phyloP scores from a whole-genome alignment of 2,113 vertebrate genomes.

The Seriola rivoliana region DNA sequence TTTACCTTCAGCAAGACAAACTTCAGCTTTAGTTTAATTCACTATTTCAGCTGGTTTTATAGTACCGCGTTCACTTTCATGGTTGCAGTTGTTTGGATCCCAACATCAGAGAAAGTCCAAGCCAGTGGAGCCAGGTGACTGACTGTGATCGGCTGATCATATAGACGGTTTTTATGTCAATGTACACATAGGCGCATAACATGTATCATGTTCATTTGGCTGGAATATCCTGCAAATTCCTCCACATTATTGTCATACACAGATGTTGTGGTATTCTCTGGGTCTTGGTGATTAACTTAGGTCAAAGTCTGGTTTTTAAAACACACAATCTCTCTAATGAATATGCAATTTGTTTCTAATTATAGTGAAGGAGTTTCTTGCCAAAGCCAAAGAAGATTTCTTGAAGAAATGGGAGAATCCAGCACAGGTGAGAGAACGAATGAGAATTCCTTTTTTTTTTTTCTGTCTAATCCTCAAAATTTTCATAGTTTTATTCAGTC shows the following conservation, averaged over 20 bases:
- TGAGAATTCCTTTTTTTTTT: background rate
- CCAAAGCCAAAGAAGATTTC: slow-evolving; percentile 97
- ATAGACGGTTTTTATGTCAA: background rate
- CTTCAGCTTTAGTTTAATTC: background rate
- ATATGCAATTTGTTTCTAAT: slow-evolving; percentile 42
- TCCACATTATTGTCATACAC: background rate
- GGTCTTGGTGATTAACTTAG: background rate
- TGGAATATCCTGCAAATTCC: too few species aligned
- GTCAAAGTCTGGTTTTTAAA: background rate
- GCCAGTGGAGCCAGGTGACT: too few species aligned
- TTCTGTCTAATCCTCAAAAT: background rate
- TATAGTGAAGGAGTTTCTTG: slow-evolving; percentile 95
- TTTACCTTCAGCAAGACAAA: background rate
- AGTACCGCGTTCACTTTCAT: background rate
- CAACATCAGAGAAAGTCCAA: too few species aligned
- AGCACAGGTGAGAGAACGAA: slow-evolving; percentile 83
- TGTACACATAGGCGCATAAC: background rate
- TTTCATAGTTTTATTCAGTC: background rate
- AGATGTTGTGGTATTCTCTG: background rate
- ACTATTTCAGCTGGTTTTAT: background rate
- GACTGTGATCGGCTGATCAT: background rate
- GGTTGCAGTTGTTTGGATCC: background rate
- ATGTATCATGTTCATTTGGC: background rate
- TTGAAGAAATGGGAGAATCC: slow-evolving; percentile 97
- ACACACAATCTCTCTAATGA: background rate